These are phyloP conservation scores for Synchiropus splendidus DNA, from an alignment of 2,113 vertebrate genomes.

Conservation along the genomic window DNA sequence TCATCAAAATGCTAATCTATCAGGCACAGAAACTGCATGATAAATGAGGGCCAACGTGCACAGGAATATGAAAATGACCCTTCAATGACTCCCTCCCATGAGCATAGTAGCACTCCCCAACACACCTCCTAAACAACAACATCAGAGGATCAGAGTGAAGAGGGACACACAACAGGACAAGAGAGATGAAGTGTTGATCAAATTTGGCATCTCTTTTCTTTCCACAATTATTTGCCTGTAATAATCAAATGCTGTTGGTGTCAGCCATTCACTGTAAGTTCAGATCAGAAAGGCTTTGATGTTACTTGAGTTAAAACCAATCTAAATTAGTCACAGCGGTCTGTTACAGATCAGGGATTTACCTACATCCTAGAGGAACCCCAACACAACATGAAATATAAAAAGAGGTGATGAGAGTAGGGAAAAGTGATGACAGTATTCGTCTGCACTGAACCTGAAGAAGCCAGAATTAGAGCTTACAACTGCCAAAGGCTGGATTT, in stretches of 20 bases:
- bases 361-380: conserved; percentile 70
- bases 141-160: conserved; percentile 50
- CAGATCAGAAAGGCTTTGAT: neutral
- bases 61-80: no score
- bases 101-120: conserved; percentile 16
- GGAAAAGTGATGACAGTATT: neutral
- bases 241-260: no score
- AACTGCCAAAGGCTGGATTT: conserved; percentile 98
- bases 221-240: no score
- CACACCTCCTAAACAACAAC: conserved; percentile 67
- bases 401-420: conserved; percentile 21
- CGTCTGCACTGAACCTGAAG: neutral
- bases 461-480: conserved; percentile 67
- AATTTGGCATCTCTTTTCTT: no score
- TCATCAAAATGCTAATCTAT: no score
- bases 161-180: conserved; percentile 48
- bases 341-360: conserved; percentile 37
- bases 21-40: no score
- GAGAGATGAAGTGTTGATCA: conserved; percentile 43
- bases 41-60: no score
- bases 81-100: conserved; percentile 3
- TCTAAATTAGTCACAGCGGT: no score
- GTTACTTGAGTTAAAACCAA: neutral
- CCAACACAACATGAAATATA: conserved; percentile 34
- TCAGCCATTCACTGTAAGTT: no score